Conservation (phyloP, 2,113 vertebrate genomes). For the Balaeniceps rex region DNA sequence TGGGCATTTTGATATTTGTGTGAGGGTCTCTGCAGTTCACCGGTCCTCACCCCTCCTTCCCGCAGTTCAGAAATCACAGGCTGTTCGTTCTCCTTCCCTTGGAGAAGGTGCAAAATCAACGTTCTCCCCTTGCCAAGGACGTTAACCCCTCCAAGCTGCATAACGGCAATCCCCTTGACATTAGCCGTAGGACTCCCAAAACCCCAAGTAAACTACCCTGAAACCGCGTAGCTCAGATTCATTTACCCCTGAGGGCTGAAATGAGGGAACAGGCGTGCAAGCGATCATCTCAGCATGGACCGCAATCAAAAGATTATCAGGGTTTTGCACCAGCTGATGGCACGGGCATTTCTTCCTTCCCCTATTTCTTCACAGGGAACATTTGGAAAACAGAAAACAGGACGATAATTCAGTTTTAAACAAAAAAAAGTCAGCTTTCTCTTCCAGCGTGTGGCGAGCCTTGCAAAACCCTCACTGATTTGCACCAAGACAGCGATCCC, state of each 20-base stretch:
- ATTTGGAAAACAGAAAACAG: background rate
- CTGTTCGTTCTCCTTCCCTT: background rate
- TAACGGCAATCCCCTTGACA: background rate
- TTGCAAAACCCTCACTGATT: background rate
- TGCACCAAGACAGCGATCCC: background rate
- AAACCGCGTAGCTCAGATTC: background rate
- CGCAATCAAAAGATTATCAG: background rate
- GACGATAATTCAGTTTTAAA: background rate
- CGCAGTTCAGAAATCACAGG: background rate
- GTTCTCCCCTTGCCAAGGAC: background rate
- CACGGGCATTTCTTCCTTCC: background rate
- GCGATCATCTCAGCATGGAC: background rate
- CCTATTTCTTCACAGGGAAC: background rate
- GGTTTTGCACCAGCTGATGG: background rate
- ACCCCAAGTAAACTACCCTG: background rate
- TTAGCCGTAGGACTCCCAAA: background rate
- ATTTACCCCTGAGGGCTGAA: background rate
- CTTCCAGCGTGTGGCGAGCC: background rate
- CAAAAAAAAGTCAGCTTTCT: background rate
- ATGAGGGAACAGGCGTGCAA: fast-evolving
- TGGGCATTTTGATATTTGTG: background rate
- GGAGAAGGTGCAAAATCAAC: background rate
- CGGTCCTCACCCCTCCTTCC: background rate
- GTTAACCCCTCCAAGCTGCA: background rate
- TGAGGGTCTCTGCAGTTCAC: background rate